Conservation (phyloP, 1,140 invertebrate species). For the Diorhabda elongata region DNA sequence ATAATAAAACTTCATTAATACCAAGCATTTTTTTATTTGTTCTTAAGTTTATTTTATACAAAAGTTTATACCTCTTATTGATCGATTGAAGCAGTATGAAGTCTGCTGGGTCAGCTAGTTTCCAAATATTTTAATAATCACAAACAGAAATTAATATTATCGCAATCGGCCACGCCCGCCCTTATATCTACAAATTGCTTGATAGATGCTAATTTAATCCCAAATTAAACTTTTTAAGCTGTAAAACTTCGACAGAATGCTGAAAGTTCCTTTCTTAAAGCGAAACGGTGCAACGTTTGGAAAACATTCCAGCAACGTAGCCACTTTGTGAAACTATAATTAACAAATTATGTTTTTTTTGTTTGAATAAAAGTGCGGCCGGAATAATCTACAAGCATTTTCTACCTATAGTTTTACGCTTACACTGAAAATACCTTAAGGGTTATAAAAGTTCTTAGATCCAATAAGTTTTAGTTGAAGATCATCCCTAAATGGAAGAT, state of each 20-base stretch:
- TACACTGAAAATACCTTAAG: no score
- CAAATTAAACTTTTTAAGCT: constrained; percentile 1
- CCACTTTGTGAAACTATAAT: constrained; percentile 1
- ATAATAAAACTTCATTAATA: no score
- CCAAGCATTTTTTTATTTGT: no score
- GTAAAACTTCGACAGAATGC: constrained; percentile 1
- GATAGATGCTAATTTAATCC: neutral
- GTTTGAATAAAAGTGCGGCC: neutral
- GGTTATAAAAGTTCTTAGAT: no score
- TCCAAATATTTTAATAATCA: no score
- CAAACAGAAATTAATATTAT: neutral
- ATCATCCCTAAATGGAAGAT: no score
- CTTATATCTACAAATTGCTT: neutral
- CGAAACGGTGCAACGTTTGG: neutral
- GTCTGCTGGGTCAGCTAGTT: no score
- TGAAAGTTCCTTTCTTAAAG: neutral
- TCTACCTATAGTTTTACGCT: no score
- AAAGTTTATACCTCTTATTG: no score
- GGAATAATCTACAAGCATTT: neutral
- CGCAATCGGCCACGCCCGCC: neutral
- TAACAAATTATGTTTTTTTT: constrained; percentile 3
- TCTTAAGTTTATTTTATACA: no score
- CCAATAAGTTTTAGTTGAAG: no score
- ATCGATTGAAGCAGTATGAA: no score
- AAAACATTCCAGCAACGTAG: constrained; percentile 2